phyloP scores from a whole-genome alignment of 2,888 invertebrate genomes.

The Mimas tiliae region DNA sequence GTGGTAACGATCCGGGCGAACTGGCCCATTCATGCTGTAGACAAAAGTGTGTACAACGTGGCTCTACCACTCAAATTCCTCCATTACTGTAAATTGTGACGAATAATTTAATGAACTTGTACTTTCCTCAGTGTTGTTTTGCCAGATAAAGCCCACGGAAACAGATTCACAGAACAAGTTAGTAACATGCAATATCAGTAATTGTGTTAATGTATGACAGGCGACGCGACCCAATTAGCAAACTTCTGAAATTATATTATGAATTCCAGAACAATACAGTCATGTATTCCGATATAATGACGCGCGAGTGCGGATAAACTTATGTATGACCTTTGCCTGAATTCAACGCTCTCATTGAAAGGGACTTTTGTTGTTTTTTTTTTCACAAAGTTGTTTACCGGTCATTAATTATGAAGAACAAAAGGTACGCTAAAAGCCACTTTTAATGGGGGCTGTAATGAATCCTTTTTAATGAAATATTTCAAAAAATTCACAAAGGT shows the following conservation, averaged over 20 bases:
- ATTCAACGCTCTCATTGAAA: background rate
- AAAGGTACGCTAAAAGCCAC: background rate
- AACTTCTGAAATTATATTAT: slow-evolving; percentile 50
- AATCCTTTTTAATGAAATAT: background rate
- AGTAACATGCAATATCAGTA: slow-evolving; percentile 42
- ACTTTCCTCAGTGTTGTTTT: background rate
- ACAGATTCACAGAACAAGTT: slow-evolving; percentile 7
- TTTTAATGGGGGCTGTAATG: background rate
- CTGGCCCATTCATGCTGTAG: no score
- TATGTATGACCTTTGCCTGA: background rate
- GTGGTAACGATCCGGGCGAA: no score
- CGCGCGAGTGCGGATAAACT: background rate
- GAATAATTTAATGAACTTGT: background rate
- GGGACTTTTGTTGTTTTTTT: slow-evolving; percentile 7
- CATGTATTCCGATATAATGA: slow-evolving; percentile 1
- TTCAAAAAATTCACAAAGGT: background rate
- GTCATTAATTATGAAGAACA: slow-evolving; percentile 16
- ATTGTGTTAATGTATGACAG: slow-evolving; percentile 29
- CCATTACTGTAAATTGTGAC: no score
- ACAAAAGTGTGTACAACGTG: no score
- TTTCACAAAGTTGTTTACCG: slow-evolving; percentile 14
- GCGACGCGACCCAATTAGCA: slow-evolving; percentile 53
- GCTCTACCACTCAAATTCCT: no score
- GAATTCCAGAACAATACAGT: slow-evolving; percentile 30
- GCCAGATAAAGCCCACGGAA: background rate